A percentile compares a stretch with the other conserved stretches of the same genome.
phyloP scores from a whole-genome alignment of 2,113 vertebrate genomes.

The Planiliza haematocheilus region DNA sequence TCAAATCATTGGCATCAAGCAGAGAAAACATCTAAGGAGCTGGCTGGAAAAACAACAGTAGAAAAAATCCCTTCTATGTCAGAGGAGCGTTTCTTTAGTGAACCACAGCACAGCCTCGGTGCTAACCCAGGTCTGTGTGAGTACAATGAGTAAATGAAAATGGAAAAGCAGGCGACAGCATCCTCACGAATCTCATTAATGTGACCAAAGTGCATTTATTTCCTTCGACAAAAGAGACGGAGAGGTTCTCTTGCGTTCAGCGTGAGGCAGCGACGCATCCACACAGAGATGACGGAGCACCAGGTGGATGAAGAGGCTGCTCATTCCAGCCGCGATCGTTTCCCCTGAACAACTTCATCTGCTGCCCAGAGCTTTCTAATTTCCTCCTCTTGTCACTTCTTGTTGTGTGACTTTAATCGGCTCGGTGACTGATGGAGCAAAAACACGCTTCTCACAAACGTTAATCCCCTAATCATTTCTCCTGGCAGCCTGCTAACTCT shows the following conservation, averaged over 20 bases:
- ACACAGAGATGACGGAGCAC: neutral
- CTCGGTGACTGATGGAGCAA: slow-evolving; percentile 47
- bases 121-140: too few species aligned
- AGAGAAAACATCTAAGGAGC: too few species aligned
- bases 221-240: neutral
- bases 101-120: too few species aligned
- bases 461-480: slow-evolving; percentile 62
- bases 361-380: slow-evolving; percentile 50
- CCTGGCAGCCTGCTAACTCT: slow-evolving; percentile 25
- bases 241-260: neutral
- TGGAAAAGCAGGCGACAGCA: too few species aligned
- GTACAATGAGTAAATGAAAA: too few species aligned
- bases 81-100: too few species aligned
- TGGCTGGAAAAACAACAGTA: too few species aligned
- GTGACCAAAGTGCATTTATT: neutral
- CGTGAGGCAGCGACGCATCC: neutral
- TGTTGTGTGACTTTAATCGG: slow-evolving; percentile 54
- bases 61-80: too few species aligned
- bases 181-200: too few species aligned
- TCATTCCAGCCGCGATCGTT: slow-evolving; percentile 18
- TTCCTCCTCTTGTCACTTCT: slow-evolving; percentile 58
- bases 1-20: too few species aligned
- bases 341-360: slow-evolving; percentile 26
- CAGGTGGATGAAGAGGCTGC: slow-evolving; percentile 35
- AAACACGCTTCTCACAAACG: slow-evolving; percentile 48